A percentile compares a stretch with the other conserved stretches of the same genome.
Conservation (phyloP, 2,113 vertebrate species). For the Chamaea fasciata region DNA sequence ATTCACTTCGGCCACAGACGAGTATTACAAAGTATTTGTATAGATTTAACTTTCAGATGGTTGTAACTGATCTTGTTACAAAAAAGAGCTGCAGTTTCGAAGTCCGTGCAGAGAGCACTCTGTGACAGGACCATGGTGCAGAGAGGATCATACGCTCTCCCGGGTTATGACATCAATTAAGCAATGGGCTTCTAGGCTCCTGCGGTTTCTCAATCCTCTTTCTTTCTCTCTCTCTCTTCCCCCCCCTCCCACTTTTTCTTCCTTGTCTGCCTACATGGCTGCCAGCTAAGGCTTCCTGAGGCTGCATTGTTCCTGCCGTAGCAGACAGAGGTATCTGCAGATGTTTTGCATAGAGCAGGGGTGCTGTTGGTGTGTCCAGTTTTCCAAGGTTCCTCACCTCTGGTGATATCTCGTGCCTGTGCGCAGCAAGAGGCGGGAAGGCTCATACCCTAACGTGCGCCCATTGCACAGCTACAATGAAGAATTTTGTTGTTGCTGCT, state of each 20-base stretch:
- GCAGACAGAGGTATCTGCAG: not conserved
- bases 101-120: not conserved
- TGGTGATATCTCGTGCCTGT: accelerated
- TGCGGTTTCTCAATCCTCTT: not conserved
- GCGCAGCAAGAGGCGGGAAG: not conserved
- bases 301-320: not conserved
- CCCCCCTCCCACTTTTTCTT: not conserved
- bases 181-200: not conserved
- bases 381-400: not conserved
- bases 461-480: not conserved
- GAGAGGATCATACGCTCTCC: not conserved
- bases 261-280: not conserved
- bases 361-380: not conserved
- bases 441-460: not conserved
- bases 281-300: not conserved
- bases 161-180: not conserved
- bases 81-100: not conserved
- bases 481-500: not conserved
- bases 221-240: not conserved
- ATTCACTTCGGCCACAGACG: not conserved
- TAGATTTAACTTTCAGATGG: slow-evolving; percentile 1
- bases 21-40: slow-evolving; percentile 4
- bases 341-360: not conserved
- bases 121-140: not conserved
- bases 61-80: not conserved